Evolutionary conservation across 2,888 invertebrate species (phyloP).

Genomic region (Polia nebulosa): DNA sequence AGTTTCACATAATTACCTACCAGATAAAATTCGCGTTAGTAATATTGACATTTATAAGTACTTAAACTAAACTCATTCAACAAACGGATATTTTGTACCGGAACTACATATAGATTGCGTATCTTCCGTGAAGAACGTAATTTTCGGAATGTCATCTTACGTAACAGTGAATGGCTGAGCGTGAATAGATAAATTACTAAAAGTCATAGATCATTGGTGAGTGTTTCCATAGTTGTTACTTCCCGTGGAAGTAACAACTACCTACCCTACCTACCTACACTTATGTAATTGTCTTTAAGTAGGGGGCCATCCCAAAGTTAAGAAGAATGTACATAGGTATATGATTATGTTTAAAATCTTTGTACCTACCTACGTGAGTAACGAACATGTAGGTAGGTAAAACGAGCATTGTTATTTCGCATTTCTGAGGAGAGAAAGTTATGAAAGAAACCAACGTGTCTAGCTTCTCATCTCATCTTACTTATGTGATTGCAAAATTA

Average conservation of each 20-base stretch:
- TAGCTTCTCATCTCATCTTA: constrained; percentile 61
- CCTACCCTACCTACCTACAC: no score
- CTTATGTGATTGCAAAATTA: constrained; percentile 68
- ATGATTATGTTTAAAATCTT: constrained; percentile 66
- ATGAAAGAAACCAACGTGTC: constrained; percentile 65
- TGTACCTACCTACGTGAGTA: constrained; percentile 45
- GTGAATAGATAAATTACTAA: constrained; percentile 71
- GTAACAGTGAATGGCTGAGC: constrained; percentile 73
- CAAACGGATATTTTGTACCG: constrained; percentile 56
- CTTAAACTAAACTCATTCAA: constrained; percentile 42
- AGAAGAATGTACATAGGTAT: constrained; percentile 48
- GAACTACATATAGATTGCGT: constrained; percentile 69
- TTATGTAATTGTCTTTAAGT: constrained; percentile 67
- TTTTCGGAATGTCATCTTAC: constrained; percentile 73
- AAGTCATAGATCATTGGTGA: constrained; percentile 57
- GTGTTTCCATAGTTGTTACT: constrained; percentile 62
- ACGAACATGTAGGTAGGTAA: constrained; percentile 64
- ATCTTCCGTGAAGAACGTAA: constrained; percentile 72
- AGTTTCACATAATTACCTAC: constrained; percentile 54
- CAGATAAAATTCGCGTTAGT: constrained; percentile 58
- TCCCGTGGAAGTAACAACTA: constrained; percentile 68
- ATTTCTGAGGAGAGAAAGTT: constrained; percentile 76
- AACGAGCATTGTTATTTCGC: constrained; percentile 67
- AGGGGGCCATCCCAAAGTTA: constrained; percentile 54
- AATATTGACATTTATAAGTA: constrained; percentile 60